These are phyloP conservation scores for Pseudomugil gertrudae DNA, from an alignment of 2,797 vertebrate species.

Conservation along the genomic window DNA sequence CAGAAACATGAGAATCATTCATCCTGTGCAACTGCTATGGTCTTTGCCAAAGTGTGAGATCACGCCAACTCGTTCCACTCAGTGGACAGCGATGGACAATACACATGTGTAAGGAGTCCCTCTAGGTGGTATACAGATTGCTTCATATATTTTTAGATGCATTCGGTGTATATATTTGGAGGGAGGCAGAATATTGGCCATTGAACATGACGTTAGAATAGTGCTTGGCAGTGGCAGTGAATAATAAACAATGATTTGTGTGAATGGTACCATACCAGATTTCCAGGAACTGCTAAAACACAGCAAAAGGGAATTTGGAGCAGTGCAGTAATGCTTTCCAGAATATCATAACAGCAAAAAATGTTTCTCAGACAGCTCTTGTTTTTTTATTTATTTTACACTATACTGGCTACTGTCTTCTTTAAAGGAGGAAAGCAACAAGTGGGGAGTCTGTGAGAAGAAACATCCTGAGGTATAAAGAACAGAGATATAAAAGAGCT, in stretches of 20 bases:
- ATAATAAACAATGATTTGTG: constrained; percentile 63
- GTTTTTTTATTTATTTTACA: constrained; percentile 66
- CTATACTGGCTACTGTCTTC: constrained; percentile 64
- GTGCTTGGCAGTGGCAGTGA: constrained; percentile 62
- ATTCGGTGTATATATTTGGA: constrained; percentile 72
- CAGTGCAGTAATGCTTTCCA: constrained; percentile 46
- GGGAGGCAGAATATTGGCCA: constrained; percentile 54
- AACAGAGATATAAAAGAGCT: constrained; percentile 67
- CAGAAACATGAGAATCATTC: constrained; percentile 48
- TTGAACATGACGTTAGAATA: constrained; percentile 63
- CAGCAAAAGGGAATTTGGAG: constrained; percentile 40
- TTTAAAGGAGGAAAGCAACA: constrained; percentile 40
- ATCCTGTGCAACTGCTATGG: constrained; percentile 59
- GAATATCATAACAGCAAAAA: constrained; percentile 49
- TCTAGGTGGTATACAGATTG: constrained; percentile 55
- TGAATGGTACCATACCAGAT: constrained; percentile 38
- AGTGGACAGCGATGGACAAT: constrained; percentile 41
- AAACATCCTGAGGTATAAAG: constrained; percentile 43
- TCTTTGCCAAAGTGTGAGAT: constrained; percentile 76
- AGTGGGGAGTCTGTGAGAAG: constrained; percentile 21
- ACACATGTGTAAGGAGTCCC: constrained; percentile 39
- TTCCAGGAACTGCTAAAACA: constrained; percentile 58
- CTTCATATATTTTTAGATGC: constrained; percentile 66
- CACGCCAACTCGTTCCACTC: constrained; percentile 51
- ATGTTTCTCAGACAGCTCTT: constrained; percentile 50